Conservation (phyloP, 2,113 vertebrate genomes). For the Petroica traversi region DNA sequence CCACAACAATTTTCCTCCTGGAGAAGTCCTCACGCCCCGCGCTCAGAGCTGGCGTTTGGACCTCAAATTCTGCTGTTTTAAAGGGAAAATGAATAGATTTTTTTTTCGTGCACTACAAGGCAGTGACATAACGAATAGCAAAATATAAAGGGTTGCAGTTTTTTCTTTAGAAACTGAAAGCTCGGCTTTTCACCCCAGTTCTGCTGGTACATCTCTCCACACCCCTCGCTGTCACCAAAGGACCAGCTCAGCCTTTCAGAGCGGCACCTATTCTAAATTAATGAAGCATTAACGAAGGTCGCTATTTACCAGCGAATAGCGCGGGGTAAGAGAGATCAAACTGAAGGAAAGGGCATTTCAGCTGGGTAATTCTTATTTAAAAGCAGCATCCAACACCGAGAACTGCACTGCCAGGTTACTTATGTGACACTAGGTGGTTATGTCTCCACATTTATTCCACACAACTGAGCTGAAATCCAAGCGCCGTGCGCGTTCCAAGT, state of each 20-base stretch:
- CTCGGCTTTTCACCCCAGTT: not conserved
- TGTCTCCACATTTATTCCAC: not conserved
- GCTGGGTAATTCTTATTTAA: not conserved
- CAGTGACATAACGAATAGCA: not conserved
- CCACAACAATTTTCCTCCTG: not conserved
- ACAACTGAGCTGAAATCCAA: not conserved
- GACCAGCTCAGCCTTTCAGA: conserved; percentile 23
- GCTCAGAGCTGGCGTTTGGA: not conserved
- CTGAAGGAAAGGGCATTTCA: not conserved
- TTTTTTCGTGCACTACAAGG: not conserved
- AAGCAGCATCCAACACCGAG: not conserved
- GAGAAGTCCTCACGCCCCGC: not conserved
- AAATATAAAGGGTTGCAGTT: not conserved
- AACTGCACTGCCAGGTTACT: not conserved
- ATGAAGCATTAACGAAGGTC: conserved; percentile 38
- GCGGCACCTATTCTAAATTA: conserved; percentile 27
- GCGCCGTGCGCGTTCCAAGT: not conserved
- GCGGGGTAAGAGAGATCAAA: not conserved
- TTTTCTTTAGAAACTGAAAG: not conserved
- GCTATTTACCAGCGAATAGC: not conserved
- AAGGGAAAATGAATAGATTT: not conserved
- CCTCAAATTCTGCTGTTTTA: not conserved
- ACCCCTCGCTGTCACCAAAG: not conserved
- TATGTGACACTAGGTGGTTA: conserved; percentile 1
- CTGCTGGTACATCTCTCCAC: not conserved